A percentile compares a stretch with the other conserved stretches of the same genome.
Conservation (phyloP, 2,888 invertebrate species). For the Zygaena filipendulae region DNA sequence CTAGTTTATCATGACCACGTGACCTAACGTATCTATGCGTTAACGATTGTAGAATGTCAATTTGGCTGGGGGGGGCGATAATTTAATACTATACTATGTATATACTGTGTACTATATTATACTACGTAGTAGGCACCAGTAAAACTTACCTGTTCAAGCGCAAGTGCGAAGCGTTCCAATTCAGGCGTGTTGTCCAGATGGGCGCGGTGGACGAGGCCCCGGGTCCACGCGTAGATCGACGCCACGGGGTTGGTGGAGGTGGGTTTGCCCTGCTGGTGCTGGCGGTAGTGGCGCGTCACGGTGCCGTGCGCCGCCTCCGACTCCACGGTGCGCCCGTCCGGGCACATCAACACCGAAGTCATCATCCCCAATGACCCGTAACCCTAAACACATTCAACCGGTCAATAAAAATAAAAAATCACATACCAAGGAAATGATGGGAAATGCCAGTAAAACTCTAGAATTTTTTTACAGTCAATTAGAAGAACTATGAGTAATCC, state of each 20-base stretch:
- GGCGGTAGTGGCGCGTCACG: constrained; percentile 88
- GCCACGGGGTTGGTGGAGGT: constrained; percentile 94
- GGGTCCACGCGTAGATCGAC: constrained; percentile 92
- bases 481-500: no score
- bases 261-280: constrained; percentile 86
- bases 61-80: no score
- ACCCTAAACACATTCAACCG: constrained; percentile 47
- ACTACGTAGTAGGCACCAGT: no score
- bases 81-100: no score
- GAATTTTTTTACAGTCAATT: no score
- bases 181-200: constrained; percentile 82
- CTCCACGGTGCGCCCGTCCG: constrained; percentile 85
- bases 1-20: no score
- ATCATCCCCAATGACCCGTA: constrained; percentile 89
- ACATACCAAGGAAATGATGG: background rate
- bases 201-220: constrained; percentile 85
- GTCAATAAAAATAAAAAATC: no score
- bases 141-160: constrained; percentile 74
- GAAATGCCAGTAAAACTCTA: no score
- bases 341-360: constrained; percentile 91
- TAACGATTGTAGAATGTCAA: no score
- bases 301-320: constrained; percentile 94
- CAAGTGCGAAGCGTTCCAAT: constrained; percentile 74
- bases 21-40: no score
- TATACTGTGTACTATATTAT: no score